Base-by-base conservation (phyloP, 2,797 vertebrate species). In the Gymnocypris eckloni region DNA sequence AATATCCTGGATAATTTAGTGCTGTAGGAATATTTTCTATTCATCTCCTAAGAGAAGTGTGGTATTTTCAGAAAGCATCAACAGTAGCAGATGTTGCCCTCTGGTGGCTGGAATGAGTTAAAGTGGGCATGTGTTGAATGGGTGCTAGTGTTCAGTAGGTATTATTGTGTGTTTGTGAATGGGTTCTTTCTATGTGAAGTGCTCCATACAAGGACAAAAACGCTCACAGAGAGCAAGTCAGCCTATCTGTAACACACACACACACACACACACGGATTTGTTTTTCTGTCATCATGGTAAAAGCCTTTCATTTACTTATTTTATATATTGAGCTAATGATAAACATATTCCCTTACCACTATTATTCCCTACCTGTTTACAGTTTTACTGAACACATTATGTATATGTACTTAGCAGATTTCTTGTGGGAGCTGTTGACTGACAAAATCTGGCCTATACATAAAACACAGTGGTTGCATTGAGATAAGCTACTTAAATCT, bases 101-200 rank as follows among this genome's bases (percentile, higher is more conserved):
- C 92, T 91, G 87, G 84, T 89, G 91, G 93, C 90, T 93, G 93
- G 92, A 92, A 95, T 94, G 93, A 90, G 86, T 90, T 90, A 87
- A 90, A 90, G 90, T 87, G 52, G 91, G 92, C 91, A 39, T 28
- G 77, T 80, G 39, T 81, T 95, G 92, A 95, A 96, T 94, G 89
- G 91, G 90, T 87, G 84, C 85, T 93, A 94, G 93, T 95, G 94
- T 95, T 95, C 91, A 81, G 90, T 90, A 48, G 72, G 79, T 39
- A 7, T 50, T 56, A 45, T 20, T 77, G 43, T 61, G 56, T 54
- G 28, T 52, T 22, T 43, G 39, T 86, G 52, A 86, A 84, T 87
- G 66, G 94, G 85, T 83, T 91, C 93, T 94, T 93, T 94, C 92
- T 88, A 92, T 92, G 92, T 94, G 94, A 93, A 95, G 93, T 94